A percentile compares a stretch with the other conserved stretches of the same genome.
These are phyloP conservation scores for Mesorhabditis belari DNA, from an alignment of 2,888 invertebrate genomes.

Conservation along the genomic window DNA sequence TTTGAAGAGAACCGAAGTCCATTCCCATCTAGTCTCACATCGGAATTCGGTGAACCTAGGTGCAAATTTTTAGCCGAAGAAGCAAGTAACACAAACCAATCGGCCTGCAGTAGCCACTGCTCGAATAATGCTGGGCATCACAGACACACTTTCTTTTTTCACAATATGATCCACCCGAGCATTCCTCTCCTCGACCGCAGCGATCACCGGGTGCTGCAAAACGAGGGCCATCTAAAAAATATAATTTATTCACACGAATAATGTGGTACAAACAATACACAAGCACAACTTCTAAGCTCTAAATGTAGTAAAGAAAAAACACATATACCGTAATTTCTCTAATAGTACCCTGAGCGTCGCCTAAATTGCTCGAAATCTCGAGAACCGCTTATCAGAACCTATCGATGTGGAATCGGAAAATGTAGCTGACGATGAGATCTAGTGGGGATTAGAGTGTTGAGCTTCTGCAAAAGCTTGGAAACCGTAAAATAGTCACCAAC, in stretches of 20 bases:
- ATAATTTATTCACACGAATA: neutral
- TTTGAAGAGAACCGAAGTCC: constrained; percentile 37
- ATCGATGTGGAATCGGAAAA: no score
- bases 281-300: no score
- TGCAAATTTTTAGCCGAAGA: neutral
- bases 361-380: no score
- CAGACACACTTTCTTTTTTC: constrained; percentile 31
- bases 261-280: no score
- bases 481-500: no score
- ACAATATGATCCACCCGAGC: constrained; percentile 40
- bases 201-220: constrained; percentile 30
- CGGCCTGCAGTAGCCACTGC: constrained; percentile 41
- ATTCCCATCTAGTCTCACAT: constrained; percentile 30
- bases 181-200: constrained; percentile 27
- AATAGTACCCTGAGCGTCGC: no score
- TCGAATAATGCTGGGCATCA: constrained; percentile 29
- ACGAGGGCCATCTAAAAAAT: constrained; percentile 19
- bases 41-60: constrained; percentile 18
- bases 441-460: no score
- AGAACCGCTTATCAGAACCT: no score
- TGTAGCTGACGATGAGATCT: no score
- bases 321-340: no score
- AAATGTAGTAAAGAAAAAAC: no score
- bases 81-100: constrained; percentile 11
- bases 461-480: no score